Evolutionary conservation across 2,797 vertebrate species (phyloP), one percentile per base, ranked within the genome.

Genomic region (Lerista edwardsae): DNA sequence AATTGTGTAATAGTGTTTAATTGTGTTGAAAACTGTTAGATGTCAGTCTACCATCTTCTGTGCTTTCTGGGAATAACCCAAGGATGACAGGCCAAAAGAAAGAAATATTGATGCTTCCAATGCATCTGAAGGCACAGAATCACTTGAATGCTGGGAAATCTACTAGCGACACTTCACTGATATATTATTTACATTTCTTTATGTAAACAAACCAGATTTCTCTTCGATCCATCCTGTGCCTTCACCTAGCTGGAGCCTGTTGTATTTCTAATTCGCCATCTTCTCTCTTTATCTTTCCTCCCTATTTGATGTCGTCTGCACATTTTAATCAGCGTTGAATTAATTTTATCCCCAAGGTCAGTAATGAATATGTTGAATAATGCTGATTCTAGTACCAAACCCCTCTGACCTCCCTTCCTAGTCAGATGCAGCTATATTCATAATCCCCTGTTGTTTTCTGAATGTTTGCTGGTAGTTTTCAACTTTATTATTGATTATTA

Each of bases 361-460:
- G n/a, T 84, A 88, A 87, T 55, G 39, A 89, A 86, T 89, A 80
- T 82, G 71, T 41, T 61, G 85, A 90, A 87, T 80, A 88, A 85
- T 55, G 73, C 36, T 84, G 83, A 92, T 87, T 93, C 72, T 59
- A 76, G 14, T 57, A 89, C 59, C 79, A 84, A 74, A 73, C 25
- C 82, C 61, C 86, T 74, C 67, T 88, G 88, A 92, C 78, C 93
- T 44, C 87, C 82, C 77, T 76, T 89, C 62, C 39, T 72, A 93
- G 83, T 91, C 59, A 27, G 83, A 91, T 84, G 64, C 2, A 34
- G 82, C 83, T 93, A 88, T 77, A 55, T 86, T 86, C 93, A 86
- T 89, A 95, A 83, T 92, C 89, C 84, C 82, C 77, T 91, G 93
- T 92, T 87, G 87, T 57, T 90, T 94, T 75, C 17, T 88, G 51